Base-by-base conservation (phyloP, 2,888 invertebrate genomes). In the Biston betularia region DNA sequence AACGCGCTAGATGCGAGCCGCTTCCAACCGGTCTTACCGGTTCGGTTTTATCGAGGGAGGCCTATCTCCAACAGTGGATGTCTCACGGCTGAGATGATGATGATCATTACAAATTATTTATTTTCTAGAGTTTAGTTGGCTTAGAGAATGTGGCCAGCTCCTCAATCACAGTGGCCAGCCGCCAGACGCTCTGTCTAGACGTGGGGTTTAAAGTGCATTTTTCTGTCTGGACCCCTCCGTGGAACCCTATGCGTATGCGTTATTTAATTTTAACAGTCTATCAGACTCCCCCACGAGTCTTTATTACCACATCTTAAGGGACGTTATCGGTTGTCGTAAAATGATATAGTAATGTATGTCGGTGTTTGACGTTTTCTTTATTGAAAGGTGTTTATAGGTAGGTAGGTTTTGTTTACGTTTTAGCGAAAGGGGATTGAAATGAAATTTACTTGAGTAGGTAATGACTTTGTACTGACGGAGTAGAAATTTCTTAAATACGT, bases 141-240 rank as follows among this genome's bases (percentile, higher is more conserved):
- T 49, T 56, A 6, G 8, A 40, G 48, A 64, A 70, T 73, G 79
- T 77, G 11, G 79, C 75, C 61, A 85, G 79, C 84, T 89, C 80
- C 77, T 61, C 74, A 82, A 77, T 78, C 57, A 66, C 66, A 59
- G 81, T 74, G 79, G 83, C 74, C 77, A 61, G 71, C 73, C 76
- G 14, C 73, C 86, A 88, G 89, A 85, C 90, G 74, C 86, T 78
- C 86, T 85, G 93, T 93, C 93, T 93, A 93, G 93, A 93, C 93
- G 85, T 80, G 91, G 92, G 93, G 92, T 88, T 85, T 85, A 82
- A 82, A 92, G 90, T 92, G 92, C 92, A 92, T 91, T 92, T 92
- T 89, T 91, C 89, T 90, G 92, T 92, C 92, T 91, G 90, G 87
- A 88, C 87, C 89, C 90, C 89, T 88, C 85, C 74, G 75, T 65